Percentiles rank a stretch among this genome's conserved stretches.
Conservation (phyloP, 2,797 vertebrate genomes). For the Peromyscus nudipes region DNA sequence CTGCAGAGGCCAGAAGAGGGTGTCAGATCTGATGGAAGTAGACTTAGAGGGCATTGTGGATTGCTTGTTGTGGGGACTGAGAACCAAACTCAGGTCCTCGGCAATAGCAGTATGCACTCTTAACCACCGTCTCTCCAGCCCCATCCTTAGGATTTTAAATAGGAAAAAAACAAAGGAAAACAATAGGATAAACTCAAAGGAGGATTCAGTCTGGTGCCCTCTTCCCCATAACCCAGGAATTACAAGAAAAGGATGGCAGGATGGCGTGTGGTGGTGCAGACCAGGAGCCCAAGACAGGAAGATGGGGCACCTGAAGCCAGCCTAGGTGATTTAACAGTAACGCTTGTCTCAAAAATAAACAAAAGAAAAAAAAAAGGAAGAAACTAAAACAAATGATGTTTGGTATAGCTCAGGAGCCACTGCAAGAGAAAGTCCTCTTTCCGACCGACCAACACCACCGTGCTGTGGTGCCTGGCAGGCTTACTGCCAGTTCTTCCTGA, state of each 20-base stretch:
- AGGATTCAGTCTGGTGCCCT: background rate
- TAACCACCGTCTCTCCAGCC: background rate
- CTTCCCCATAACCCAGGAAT: background rate
- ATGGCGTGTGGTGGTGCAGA: background rate
- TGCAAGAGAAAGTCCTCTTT: background rate
- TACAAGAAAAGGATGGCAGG: background rate
- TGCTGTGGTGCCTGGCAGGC: background rate
- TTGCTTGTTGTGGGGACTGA: background rate
- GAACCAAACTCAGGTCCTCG: background rate
- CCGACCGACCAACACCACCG: background rate
- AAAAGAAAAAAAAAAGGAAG: background rate
- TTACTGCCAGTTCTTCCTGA: constrained; percentile 71
- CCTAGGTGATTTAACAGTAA: background rate
- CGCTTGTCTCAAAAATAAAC: background rate
- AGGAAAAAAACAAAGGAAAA: background rate
- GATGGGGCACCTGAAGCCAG: background rate
- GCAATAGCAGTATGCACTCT: background rate
- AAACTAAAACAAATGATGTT: background rate
- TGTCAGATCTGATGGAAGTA: background rate
- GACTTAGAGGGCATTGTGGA: no score
- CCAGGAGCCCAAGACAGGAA: background rate
- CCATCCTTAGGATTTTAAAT: constrained; percentile 39
- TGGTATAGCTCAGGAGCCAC: background rate
- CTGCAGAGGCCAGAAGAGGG: background rate
- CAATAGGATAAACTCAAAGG: background rate